Percentiles rank a stretch among this genome's conserved stretches.
phyloP scores from a whole-genome alignment of 2,797 vertebrate genomes.

The Melanotaenia parkinsoni region DNA sequence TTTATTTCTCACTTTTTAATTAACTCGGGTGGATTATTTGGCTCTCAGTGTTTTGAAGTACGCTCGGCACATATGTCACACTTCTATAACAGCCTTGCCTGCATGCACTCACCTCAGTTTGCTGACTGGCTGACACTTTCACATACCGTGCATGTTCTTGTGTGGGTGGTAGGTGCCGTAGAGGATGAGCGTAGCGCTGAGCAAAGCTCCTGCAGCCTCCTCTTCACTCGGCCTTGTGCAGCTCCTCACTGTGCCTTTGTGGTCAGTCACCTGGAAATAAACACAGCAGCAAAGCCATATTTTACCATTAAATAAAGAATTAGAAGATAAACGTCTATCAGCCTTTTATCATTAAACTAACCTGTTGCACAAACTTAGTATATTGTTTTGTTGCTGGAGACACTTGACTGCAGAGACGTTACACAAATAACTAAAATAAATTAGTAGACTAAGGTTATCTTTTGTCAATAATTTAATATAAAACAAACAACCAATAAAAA shows the following conservation, averaged over 20 bases:
- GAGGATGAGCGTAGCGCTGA: conserved; percentile 65
- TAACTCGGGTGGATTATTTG: conserved; percentile 6
- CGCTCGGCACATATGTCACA: conserved; percentile 21
- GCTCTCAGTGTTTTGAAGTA: neutral
- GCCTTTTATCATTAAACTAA: neutral
- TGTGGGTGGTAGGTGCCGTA: conserved; percentile 67
- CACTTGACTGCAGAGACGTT: too few relatives aligned
- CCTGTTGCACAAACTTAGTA: neutral
- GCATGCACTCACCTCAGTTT: conserved; percentile 31
- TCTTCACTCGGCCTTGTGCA: conserved; percentile 54
- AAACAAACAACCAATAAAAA: neutral
- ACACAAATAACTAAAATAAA: too few relatives aligned
- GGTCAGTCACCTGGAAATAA: conserved; percentile 72
- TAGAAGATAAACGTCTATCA: neutral
- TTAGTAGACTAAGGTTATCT: too few relatives aligned
- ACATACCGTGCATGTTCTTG: conserved; percentile 51
- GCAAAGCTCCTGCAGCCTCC: conserved; percentile 58
- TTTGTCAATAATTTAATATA: neutral
- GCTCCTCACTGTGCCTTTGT: conserved; percentile 55
- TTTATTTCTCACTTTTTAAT: conserved; percentile 6
- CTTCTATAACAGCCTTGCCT: conserved; percentile 23
- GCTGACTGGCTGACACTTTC: conserved; percentile 22
- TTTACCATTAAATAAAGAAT: neutral
- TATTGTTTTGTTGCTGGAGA: neutral
- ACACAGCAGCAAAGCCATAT: conserved; percentile 31